Evolutionary conservation across 2,888 invertebrate genomes (phyloP), one percentile per base, ranked within the genome.

Genomic region (Melikaiella ostensackeni): DNA sequence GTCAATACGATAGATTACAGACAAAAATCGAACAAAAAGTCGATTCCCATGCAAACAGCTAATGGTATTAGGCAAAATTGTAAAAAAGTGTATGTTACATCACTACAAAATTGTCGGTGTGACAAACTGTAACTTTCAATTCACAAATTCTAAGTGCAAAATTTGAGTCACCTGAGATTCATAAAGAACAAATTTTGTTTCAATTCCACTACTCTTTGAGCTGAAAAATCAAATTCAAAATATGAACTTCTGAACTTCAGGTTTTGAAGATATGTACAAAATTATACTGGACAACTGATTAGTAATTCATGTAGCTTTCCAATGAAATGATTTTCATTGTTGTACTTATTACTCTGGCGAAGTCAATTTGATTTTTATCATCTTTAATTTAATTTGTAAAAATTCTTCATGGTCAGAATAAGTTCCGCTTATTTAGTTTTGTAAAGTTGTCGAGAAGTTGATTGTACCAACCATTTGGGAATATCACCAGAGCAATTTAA

Each of bases 21-120:
- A 70, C 70, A 70, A 70, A 70, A 70, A 70, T 70, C 70, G 70
- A 70, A 83, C 84, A 82, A 83, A 77, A 82, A 82, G 80, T 83
- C 83, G 82, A 83, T 79, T 84, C 84, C 80, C 86, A 85, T 85
- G 86, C 85, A 85, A 82, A 83, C 85, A 84, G 83, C 80, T 79
- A 81, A 82, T 79, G 79, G 79, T 82, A 84, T 70, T 66, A 78
- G 74, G 46, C 77, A 78, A 78, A 80, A 81, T 27, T 66, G 46
- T 70, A 70, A 70, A 70, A 66, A 81, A 80, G 74, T 76, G 77
- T 74, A 75, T 79, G 76, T 77, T 79, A 83, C 11, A 27, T 55
- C 30, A 50, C 70, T 70, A 70, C 70, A 70, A 50, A 27, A 27
- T 59, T 59, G 27, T 59, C 59, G 5, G 59, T 13, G 27, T 59